These are phyloP conservation scores for Sabellastarte sp. DNA, from an alignment of 2,888 invertebrate species.

Conservation along the genomic window DNA sequence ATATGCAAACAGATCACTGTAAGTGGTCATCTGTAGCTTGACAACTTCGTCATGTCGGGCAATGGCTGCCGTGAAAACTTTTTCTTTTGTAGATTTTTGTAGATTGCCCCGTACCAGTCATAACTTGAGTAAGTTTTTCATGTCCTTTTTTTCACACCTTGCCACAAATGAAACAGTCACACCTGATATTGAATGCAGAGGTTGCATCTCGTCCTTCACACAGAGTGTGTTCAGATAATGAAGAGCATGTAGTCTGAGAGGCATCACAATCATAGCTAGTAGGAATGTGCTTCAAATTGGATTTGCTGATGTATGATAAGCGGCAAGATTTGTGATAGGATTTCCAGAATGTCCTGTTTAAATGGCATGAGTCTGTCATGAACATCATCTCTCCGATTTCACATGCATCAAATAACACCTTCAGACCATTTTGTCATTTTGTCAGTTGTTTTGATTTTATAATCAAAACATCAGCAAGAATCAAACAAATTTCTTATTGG, in stretches of 20 bases:
- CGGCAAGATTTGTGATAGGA: conserved; percentile 3
- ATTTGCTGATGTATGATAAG: conserved; percentile 4
- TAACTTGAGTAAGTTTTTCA: background rate
- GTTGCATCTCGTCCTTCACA: conserved; percentile 5
- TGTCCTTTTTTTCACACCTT: conserved; percentile 2
- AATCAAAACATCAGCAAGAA: too few species aligned
- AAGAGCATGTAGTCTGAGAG: background rate
- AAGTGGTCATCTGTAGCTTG: background rate
- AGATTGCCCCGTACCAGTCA: background rate
- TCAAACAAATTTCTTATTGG: too few species aligned
- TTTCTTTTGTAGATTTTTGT: background rate
- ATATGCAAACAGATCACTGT: conserved; percentile 4
- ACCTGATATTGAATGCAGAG: conserved; percentile 1
- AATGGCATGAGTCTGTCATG: background rate
- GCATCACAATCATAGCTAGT: background rate
- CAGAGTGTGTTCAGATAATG: background rate
- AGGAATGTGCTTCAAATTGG: background rate
- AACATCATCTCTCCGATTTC: conserved; percentile 2
- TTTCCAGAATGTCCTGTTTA: background rate
- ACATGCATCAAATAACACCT: background rate
- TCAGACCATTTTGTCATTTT: background rate
- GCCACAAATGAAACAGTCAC: conserved; percentile 6
- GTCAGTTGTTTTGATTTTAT: too few species aligned
- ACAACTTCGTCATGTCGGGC: background rate
- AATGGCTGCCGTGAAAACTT: background rate